Evolutionary conservation across 2,113 vertebrate genomes (phyloP), one percentile per base, ranked within the genome.

Genomic region (Cygnus buccinator): DNA sequence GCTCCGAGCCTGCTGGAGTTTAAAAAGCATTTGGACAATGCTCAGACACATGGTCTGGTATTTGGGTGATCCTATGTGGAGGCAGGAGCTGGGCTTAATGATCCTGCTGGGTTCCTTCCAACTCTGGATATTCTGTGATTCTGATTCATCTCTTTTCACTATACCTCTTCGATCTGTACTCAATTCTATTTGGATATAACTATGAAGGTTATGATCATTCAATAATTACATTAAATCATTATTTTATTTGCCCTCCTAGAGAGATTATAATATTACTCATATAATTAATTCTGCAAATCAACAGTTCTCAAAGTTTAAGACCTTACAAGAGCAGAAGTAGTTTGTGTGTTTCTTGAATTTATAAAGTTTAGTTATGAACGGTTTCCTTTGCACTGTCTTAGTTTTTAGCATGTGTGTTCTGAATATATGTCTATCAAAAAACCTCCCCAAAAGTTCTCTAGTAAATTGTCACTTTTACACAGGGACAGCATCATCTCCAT

Each of bases 171-270:
- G 8, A 5, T 46, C 25, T 87, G 4, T 39, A 57, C 10, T 75
- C 10, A 57, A 33, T 79, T 89, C 89, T 84, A 61, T 81, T 79
- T 74, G 28, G 15, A 75, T 62, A 35, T 35, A 21, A 84, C 26
- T 84, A 15, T 91, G 43, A 48, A 87, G 43, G 43, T 68, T 46
- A 70, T 78, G 21, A 44, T 70, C 16, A 61, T 81, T 92, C 22
- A 82, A 10, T 13, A 63, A 37, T 79, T 75, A 61, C 26, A 52
- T 52, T n/a, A 75, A 75, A 89, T 59, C 18, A 65, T 63, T 71
- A 50, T 81, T 91, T 84, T 81, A 84, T 94, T 95, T 92, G 13
- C 9, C 84, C 31, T 89, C 43, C 22, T 39, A 75, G 58, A 91
- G 23, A 91, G 21, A 61, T 57, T 76, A 41, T 6, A 44, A 28